These are phyloP conservation scores for Aethina tumida DNA, from an alignment of 1,140 invertebrate species.

Conservation along the genomic window DNA sequence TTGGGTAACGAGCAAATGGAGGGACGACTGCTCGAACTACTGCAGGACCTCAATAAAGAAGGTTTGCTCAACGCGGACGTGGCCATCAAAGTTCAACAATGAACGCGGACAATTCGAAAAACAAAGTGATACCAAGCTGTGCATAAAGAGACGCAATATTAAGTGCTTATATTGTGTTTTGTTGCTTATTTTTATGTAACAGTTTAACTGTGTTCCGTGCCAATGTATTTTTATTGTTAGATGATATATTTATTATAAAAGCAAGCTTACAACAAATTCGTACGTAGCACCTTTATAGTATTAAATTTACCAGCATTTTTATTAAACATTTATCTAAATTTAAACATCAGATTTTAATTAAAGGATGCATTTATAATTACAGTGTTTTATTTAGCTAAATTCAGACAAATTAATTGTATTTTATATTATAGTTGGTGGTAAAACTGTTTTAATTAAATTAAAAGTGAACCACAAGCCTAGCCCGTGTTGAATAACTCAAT, in stretches of 20 bases:
- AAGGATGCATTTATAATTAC: no score
- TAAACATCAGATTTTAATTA: conserved; percentile 2
- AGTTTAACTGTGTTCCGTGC: conserved; percentile 13
- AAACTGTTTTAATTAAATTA: no score
- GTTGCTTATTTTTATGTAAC: conserved; percentile 5
- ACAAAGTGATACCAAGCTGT: conserved; percentile 13
- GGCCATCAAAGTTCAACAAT: conserved; percentile 8
- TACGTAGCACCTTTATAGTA: not conserved
- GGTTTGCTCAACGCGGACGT: conserved; percentile 38
- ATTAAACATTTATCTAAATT: not conserved
- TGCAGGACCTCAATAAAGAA: conserved; percentile 49
- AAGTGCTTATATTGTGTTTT: conserved; percentile 5
- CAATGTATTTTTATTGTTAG: conserved; percentile 12
- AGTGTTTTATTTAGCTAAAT: no score
- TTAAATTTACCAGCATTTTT: not conserved
- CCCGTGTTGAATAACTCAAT: no score
- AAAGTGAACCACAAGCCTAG: no score
- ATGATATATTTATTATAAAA: conserved; percentile 1
- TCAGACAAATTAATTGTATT: no score
- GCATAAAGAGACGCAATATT: conserved; percentile 8
- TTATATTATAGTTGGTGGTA: no score
- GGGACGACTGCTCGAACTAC: conserved; percentile 47
- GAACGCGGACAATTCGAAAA: not conserved
- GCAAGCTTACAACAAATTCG: not conserved
- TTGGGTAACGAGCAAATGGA: conserved; percentile 58